phyloP scores from a whole-genome alignment of 2,113 vertebrate genomes.

The Xenopus laevis region DNA sequence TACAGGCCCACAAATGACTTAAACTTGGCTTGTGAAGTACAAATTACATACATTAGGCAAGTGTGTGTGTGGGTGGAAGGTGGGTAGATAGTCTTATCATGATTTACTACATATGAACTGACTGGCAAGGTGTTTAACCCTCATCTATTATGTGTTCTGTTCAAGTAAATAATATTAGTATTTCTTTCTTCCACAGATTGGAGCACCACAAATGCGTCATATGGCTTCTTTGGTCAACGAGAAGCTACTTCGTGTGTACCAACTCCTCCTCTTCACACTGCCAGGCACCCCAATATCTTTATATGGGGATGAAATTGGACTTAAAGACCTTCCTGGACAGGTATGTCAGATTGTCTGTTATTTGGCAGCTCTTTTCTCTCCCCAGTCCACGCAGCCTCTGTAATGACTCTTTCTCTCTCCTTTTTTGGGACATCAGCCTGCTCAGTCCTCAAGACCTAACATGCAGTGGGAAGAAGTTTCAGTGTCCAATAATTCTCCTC shows the following conservation, averaged over 20 bases:
- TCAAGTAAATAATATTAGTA: too few relatives aligned
- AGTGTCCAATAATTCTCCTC: too few relatives aligned
- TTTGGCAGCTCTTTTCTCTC: neutral
- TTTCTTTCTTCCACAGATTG: constrained; percentile 47
- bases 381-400: neutral
- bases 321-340: constrained; percentile 52
- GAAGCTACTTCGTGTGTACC: constrained; percentile 65
- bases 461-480: constrained; percentile 44
- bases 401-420: neutral
- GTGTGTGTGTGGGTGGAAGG: too few relatives aligned
- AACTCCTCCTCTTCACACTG: constrained; percentile 77
- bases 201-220: constrained; percentile 46
- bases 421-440: neutral
- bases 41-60: too few relatives aligned
- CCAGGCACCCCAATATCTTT: constrained; percentile 78
- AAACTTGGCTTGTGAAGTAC: too few relatives aligned
- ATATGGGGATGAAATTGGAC: constrained; percentile 81
- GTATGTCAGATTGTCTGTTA: constrained; percentile 29
- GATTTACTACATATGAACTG: too few relatives aligned
- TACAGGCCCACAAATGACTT: too few relatives aligned
- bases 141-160: too few relatives aligned
- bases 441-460: neutral
- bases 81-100: too few relatives aligned
- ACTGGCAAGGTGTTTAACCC: too few relatives aligned
- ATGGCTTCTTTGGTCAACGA: constrained; percentile 52